A percentile compares a stretch with the other conserved stretches of the same genome.
Evolutionary conservation across 1,140 invertebrate genomes (phyloP).

Genomic region (Brachionus manjavacas): DNA sequence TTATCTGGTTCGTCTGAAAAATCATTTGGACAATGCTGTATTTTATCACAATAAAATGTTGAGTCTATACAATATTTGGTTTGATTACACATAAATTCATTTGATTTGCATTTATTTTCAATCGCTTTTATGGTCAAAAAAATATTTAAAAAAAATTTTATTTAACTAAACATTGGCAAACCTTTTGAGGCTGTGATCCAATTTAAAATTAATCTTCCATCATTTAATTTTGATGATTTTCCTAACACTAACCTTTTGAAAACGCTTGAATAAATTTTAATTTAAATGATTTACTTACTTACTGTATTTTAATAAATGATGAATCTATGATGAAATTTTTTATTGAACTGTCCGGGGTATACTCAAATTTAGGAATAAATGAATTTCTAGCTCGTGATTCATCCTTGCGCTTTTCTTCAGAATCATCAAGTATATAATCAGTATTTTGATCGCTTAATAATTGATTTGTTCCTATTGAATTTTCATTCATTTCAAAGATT

Average conservation of each 20-base stretch:
- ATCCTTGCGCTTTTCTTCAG: neutral
- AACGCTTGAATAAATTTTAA: neutral
- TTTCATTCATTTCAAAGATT: slow-evolving; percentile 28
- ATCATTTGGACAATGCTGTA: slow-evolving; percentile 23
- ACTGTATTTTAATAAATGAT: slow-evolving; percentile 20
- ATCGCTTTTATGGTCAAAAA: neutral
- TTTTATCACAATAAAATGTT: slow-evolving; percentile 15
- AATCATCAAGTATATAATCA: neutral
- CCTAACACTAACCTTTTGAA: neutral
- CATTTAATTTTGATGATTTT: neutral
- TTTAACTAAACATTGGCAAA: neutral
- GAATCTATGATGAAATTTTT: slow-evolving; percentile 25
- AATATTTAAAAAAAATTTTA: no score
- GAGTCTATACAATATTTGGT: slow-evolving; percentile 19
- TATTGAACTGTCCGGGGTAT: neutral
- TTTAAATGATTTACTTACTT: neutral
- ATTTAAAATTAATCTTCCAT: slow-evolving; percentile 19
- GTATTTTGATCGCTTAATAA: neutral
- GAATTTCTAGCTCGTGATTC: neutral
- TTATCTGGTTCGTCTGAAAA: slow-evolving; percentile 38
- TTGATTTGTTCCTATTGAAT: neutral
- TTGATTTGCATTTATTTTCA: neutral
- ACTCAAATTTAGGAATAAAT: slow-evolving; percentile 13
- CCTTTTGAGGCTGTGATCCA: slow-evolving; percentile 7
- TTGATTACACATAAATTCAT: slow-evolving; percentile 41